Base-by-base conservation (phyloP, 2,888 invertebrate species). In the Tenthredo scrophulariae region DNA sequence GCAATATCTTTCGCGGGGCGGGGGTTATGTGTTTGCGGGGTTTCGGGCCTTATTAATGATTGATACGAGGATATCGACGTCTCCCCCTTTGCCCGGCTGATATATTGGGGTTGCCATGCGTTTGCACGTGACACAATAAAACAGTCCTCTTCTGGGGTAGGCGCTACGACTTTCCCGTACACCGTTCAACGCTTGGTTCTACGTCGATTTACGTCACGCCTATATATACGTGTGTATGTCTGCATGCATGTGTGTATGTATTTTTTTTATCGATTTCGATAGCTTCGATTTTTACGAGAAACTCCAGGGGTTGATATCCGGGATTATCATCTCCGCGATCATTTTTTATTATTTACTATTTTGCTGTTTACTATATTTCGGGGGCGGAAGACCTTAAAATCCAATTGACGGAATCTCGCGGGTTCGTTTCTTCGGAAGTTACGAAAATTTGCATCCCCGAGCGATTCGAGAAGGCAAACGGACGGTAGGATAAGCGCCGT, bases 1-100 rank as follows among this genome's bases (percentile, higher is more conserved):
- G 88, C 88, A 86, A 88, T 89, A 89, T 72, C 67, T 80, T 62
- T 37, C 40, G 58, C 80, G 80, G 80, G 58, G 58, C 29, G 84
- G 54, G 88, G 89, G 91, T 91, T 91, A 91, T 90, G 90, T 92
- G 90, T 93, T 92, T 91, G 92, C 62, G 62, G 58, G 80, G 80
- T 92, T 92, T 92, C 90, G 90, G 91, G 91, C 91, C 92, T 93
- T 93, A 93, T 93, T 93, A 93, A 93, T 93, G 93, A 93, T 93
- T 93, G 93, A 93, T 93, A 91, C 92, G 90, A 90, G 92, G 92
- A 93, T 93, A 93, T 93, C 91, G 93, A 93, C 92, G 90, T 92
- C 92, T 90, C 92, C 91, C 93, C 91, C 91, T 91, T 89, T 91
- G 91, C 90, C 90, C 91, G 89, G 91, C 93, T 92, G 93, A 93